Base-by-base conservation (phyloP, 1,140 invertebrate species). In the Cherax destructor region DNA sequence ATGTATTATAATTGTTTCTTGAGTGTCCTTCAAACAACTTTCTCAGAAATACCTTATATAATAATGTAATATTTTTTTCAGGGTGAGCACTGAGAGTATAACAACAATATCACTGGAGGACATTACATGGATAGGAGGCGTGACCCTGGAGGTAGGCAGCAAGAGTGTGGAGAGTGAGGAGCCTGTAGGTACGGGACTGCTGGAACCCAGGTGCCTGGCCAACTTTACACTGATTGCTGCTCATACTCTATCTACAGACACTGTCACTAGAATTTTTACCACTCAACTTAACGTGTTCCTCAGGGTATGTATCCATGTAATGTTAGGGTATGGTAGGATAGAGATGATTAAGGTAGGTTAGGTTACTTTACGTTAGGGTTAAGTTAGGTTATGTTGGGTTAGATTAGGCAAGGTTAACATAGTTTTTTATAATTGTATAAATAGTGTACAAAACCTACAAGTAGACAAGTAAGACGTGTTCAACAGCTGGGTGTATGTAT, bases 151-250 rank as follows among this genome's bases (percentile, higher is more conserved):
- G 13, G 30, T 50, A 24, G 24, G 3, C 0, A 74, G 89, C 9
- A 56, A 24, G 52, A 16, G 9, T 10, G 49, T 9, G 21, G 30
- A 59, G 3, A 50, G 56, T 21, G 76, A 79, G n/a, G 89, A 69
- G 21, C 21, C 69, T 6, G 77, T 24, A 30, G 18, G n/a, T 10
- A 56, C 93, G 95, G 97, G 86, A 97, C 98, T 94, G 96, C 97
- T 81, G 95, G 99, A 98, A 93, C 95, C 96, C 0, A 95, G 98
- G 91, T 98, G 99, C 94, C 94, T 98, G 9, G 95, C 98, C 52
- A 98, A 99, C 94, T 98, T 98, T 92, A 97, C 97, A 94, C 96
- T 98, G 30, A 97, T 98, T 92, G 96, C 97, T 0, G 97, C 99
- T n/a, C 98, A 98, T 94, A 96, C 97, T 77, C 99, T 98, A 94